Evolutionary conservation across 2,797 vertebrate genomes (phyloP), one percentile per base, ranked within the genome.

Genomic region (Poeciliopsis presidionis): DNA sequence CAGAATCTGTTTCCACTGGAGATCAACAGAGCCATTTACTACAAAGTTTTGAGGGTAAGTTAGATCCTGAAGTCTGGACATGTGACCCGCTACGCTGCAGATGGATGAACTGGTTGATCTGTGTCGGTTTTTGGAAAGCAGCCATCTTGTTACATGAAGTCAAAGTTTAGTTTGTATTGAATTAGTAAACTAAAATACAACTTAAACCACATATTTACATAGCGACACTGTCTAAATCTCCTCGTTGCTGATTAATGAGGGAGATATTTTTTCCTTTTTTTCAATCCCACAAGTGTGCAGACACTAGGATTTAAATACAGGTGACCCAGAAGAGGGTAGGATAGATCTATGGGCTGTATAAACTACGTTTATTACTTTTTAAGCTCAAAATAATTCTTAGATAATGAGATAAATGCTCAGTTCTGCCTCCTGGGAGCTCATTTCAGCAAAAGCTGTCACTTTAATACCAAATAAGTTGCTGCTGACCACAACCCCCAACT

Each of bases 1-100:
- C 98, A 98, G 88, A 99, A 99, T 63, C 95, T 98, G 4, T 98
- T 98, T 73, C 97, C 97, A 0, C 87, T 99, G 93, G 97, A 99
- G 92, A 98, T 98, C 93, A 99, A 99, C 95, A 95, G 96, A 93
- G 95, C 97, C 84, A 98, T 98, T 89, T 97, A 98, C 94, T 98
- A 99, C 96, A 98, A 97, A 91, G 97, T 97, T 12, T 93, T 98
- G 82, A 96, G 95, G 97, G 97, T 98, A 96, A 84, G 91, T 28
- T 0, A 80, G 73, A 79, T 3, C 16, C 63, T 25, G 8, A 22
- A 28, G 30, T 67, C 28, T 74, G 65, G 33, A 61, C 2, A 8
- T 14, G 16, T 30, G 39, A 16, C 39, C 16, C 2, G 20, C 67
- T n/a, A 28, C 25, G 4, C 67, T 28, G 41, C 28, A 70, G 67